Percentiles rank a stretch among this genome's conserved stretches.
Evolutionary conservation across 2,888 invertebrate species (phyloP).

Genomic region (Troides helena): DNA sequence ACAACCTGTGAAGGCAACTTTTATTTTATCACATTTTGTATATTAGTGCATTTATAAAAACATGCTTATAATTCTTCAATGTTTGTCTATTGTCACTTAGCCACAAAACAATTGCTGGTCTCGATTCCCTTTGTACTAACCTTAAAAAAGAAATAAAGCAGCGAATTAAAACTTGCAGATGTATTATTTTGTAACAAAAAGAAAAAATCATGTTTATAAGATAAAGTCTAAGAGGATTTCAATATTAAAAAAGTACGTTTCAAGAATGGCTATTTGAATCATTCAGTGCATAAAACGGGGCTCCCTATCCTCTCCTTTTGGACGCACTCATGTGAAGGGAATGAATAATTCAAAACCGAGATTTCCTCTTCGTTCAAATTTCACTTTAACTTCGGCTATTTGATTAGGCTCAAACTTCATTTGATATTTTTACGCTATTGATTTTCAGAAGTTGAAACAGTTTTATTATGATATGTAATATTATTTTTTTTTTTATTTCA

Average conservation of each 20-base stretch:
- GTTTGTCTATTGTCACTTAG: too few species aligned
- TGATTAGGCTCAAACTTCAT: conserved; percentile 53
- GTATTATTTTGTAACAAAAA: background rate
- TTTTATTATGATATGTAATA: conserved; percentile 47
- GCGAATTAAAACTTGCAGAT: too few species aligned
- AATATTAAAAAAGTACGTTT: conserved; percentile 23
- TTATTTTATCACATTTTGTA: too few species aligned
- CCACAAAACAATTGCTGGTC: too few species aligned
- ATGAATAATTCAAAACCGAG: conserved; percentile 30
- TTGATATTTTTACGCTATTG: conserved; percentile 48
- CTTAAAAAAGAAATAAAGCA: too few species aligned
- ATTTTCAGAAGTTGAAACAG: conserved; percentile 45
- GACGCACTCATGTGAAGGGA: conserved; percentile 27
- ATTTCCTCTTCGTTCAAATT: conserved; percentile 30
- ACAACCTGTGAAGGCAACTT: too few species aligned
- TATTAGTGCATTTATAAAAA: too few species aligned
- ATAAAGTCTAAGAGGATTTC: too few species aligned
- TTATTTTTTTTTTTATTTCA: too few species aligned
- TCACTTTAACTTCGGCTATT: conserved; percentile 36
- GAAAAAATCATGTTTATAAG: background rate
- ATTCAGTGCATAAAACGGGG: conserved; percentile 23
- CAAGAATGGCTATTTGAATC: conserved; percentile 21
- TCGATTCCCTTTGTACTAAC: too few species aligned
- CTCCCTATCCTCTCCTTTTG: conserved; percentile 21
- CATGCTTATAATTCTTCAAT: too few species aligned